A percentile compares a stretch with the other conserved stretches of the same genome.
Conservation (phyloP, 37 sponge, comb jelly and placozoan genomes). For the Spongia lamella region DNA sequence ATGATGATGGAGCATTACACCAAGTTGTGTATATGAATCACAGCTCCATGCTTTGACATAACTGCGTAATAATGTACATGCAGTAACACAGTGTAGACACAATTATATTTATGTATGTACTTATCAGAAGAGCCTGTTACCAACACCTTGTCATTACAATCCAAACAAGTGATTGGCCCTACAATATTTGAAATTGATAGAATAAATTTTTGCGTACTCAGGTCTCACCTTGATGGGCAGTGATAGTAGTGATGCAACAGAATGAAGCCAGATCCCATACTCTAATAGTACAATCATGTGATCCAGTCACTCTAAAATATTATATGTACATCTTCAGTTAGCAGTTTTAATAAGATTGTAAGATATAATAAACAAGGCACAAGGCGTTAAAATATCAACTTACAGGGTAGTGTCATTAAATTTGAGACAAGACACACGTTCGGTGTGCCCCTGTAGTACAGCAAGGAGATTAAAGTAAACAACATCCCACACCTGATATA, state of each 20-base stretch:
- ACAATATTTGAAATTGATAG: background rate
- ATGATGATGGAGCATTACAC: constrained; percentile 15
- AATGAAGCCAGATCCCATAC: constrained; percentile 69
- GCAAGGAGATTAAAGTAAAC: constrained; percentile 40
- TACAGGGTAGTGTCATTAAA: constrained; percentile 57
- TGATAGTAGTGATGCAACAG: constrained; percentile 51
- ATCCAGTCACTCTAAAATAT: constrained; percentile 82
- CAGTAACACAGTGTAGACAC: background rate
- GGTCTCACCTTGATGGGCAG: constrained; percentile 54
- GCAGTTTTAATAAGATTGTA: too few relatives aligned
- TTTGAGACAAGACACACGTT: constrained; percentile 74
- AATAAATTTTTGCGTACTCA: background rate
- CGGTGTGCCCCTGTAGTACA: constrained; percentile 58
- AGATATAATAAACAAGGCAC: too few relatives aligned
- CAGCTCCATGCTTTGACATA: constrained; percentile 61
- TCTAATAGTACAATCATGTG: constrained; percentile 65
- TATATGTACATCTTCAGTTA: background rate
- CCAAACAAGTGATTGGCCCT: constrained; percentile 63
- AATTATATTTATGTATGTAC: constrained; percentile 11
- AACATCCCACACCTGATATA: constrained; percentile 70
- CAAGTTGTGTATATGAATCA: constrained; percentile 5
- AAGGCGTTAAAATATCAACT: too few relatives aligned
- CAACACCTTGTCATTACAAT: constrained; percentile 18
- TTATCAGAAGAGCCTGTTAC: constrained; percentile 62
- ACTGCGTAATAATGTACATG: constrained; percentile 20